Percentiles rank a stretch among this genome's conserved stretches.
Evolutionary conservation across 2,888 invertebrate genomes (phyloP).

Genomic region (Caenorhabditis panamensis): DNA sequence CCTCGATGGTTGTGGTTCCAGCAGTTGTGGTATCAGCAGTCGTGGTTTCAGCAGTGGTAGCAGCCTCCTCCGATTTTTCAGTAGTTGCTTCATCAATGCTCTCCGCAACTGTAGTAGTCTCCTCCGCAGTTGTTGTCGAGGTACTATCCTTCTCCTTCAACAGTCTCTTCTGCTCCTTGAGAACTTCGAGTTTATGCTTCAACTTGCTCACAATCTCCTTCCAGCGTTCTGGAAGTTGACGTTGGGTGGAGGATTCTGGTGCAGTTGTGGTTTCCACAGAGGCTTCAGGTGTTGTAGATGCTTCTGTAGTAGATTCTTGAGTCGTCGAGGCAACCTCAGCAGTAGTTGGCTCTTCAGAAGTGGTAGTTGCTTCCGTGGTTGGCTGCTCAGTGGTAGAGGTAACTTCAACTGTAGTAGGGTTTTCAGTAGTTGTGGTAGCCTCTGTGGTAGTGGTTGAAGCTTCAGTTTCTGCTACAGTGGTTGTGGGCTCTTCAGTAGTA

Average conservation of each 20-base stretch:
- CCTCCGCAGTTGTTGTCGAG: conserved; percentile 10
- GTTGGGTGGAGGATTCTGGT: conserved; percentile 22
- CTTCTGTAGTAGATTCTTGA: conserved; percentile 1
- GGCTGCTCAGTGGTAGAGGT: neutral
- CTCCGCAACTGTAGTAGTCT: conserved; percentile 43
- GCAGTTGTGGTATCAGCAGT: neutral
- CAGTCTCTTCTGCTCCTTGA: conserved; percentile 62
- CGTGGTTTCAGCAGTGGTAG: conserved; percentile 8
- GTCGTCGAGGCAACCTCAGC: neutral
- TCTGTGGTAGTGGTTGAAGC: conserved; percentile 13
- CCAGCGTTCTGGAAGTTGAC: conserved; percentile 61
- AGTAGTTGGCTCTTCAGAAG: conserved; percentile 7
- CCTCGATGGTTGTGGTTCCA: conserved; percentile 3
- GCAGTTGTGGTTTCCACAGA: neutral
- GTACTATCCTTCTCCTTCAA: conserved; percentile 45
- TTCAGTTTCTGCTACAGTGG: neutral
- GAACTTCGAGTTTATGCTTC: conserved; percentile 63
- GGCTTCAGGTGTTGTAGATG: neutral
- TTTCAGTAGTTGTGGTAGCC: neutral
- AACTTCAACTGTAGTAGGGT: neutral
- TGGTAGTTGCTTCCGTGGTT: conserved; percentile 1
- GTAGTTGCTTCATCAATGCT: conserved; percentile 34
- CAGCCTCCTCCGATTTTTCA: neutral
- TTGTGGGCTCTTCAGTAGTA: neutral
- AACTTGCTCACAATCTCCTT: conserved; percentile 61